A percentile compares a stretch with the other conserved stretches of the same genome.
Conservation (phyloP, 2,888 invertebrate species). For the Barypeithes pellucidus region DNA sequence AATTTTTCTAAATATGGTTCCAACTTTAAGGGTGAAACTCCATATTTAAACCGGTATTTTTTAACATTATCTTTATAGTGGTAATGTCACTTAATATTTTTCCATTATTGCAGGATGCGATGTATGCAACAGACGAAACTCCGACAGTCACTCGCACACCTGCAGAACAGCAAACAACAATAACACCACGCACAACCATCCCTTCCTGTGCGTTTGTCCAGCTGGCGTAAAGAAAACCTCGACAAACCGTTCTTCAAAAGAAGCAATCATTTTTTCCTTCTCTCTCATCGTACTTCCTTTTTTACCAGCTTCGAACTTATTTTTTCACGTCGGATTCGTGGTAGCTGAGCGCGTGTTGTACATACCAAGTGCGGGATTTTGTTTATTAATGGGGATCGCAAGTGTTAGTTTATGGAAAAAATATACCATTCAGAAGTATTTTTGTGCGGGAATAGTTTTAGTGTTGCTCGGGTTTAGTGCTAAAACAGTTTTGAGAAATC, state of each 20-base stretch:
- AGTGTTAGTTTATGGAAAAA: slow-evolving; percentile 74
- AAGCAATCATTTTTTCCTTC: slow-evolving; percentile 72
- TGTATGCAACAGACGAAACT: slow-evolving; percentile 79
- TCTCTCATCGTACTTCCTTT: slow-evolving; percentile 92
- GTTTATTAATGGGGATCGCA: slow-evolving; percentile 88
- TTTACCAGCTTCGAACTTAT: slow-evolving; percentile 95
- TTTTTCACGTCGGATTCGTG: slow-evolving; percentile 99
- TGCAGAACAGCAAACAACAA: slow-evolving; percentile 84
- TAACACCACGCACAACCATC: slow-evolving; percentile 73
- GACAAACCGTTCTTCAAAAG: slow-evolving; percentile 28
- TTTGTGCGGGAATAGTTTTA: slow-evolving; percentile 72
- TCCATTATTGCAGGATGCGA: slow-evolving; percentile 71
- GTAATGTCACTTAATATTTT: too few species aligned
- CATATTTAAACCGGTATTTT: too few species aligned
- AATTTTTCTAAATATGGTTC: too few species aligned
- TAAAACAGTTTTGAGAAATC: slow-evolving; percentile 87
- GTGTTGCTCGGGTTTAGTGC: slow-evolving; percentile 81
- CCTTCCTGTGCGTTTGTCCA: slow-evolving; percentile 72
- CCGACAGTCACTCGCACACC: slow-evolving; percentile 79
- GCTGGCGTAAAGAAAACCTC: slow-evolving; percentile 14
- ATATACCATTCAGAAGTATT: slow-evolving; percentile 65
- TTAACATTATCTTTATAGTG: too few species aligned
- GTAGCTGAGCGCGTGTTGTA: slow-evolving; percentile 97
- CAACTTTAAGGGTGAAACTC: too few species aligned
- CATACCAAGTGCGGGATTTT: slow-evolving; percentile 96